phyloP scores from a whole-genome alignment of 2,888 invertebrate species.

The Hypsopygia costalis region DNA sequence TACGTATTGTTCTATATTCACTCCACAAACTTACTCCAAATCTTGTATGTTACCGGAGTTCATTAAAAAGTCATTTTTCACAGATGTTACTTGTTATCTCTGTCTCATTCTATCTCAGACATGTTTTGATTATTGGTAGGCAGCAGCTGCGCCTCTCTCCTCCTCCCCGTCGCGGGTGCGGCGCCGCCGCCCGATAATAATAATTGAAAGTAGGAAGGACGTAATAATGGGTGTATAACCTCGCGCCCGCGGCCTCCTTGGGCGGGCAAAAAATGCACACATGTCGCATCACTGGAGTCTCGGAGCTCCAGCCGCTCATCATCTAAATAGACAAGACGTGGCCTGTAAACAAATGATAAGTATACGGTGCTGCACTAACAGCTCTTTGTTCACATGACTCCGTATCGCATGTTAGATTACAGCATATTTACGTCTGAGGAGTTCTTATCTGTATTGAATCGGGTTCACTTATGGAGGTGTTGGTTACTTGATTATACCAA shows the following conservation, averaged over 20 bases:
- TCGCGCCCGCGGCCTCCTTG: conserved; percentile 80
- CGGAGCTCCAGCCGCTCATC: conserved; percentile 41
- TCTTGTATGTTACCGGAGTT: not conserved
- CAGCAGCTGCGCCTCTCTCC: conserved; percentile 81
- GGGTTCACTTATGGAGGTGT: conserved; percentile 21
- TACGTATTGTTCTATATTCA: not conserved
- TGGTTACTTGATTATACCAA: too few species aligned
- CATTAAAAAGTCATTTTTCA: conserved; percentile 16
- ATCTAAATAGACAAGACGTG: conserved; percentile 43
- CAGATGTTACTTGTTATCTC: conserved; percentile 39
- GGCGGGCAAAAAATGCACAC: conserved; percentile 80
- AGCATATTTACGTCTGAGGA: conserved; percentile 40
- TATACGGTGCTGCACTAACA: conserved; percentile 33
- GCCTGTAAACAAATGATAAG: conserved; percentile 61
- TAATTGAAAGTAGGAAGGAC: conserved; percentile 81
- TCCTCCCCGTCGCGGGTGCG: conserved; percentile 77
- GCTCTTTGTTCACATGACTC: conserved; percentile 55
- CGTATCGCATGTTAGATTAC: conserved; percentile 38
- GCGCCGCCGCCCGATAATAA: conserved; percentile 79
- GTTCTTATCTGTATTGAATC: conserved; percentile 42
- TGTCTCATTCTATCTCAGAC: conserved; percentile 60
- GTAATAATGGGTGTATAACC: conserved; percentile 81
- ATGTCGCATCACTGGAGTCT: conserved; percentile 58
- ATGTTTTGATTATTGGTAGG: conserved; percentile 81
- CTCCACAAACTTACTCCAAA: not conserved